Conservation (phyloP, 2,113 vertebrate species). For the Numida meleagris region DNA sequence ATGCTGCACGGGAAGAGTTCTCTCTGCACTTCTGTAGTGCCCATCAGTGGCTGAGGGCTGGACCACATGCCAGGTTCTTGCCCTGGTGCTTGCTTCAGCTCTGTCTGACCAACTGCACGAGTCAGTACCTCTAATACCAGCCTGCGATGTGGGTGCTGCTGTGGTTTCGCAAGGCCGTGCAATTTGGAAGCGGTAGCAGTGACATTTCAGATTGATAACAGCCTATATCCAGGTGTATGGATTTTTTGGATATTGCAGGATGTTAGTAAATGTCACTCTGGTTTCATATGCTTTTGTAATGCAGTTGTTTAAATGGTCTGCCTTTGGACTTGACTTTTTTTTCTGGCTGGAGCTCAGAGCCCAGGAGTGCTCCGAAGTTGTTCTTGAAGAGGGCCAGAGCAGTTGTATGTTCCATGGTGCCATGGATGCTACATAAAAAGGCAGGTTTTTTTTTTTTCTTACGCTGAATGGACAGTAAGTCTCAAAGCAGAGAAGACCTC, state of each 20-base stretch:
- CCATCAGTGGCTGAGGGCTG: background rate
- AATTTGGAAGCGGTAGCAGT: background rate
- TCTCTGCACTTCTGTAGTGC: background rate
- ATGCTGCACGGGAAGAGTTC: background rate
- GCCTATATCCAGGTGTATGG: background rate
- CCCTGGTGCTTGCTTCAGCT: background rate
- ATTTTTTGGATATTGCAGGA: background rate
- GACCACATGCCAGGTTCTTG: accelerated
- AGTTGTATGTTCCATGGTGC: background rate
- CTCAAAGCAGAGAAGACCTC: background rate
- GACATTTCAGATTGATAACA: background rate
- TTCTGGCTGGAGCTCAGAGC: background rate
- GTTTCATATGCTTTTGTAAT: background rate
- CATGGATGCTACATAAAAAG: background rate
- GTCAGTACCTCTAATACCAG: accelerated
- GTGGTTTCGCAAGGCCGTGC: background rate
- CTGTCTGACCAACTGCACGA: background rate
- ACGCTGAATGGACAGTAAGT: background rate
- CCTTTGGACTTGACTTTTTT: background rate
- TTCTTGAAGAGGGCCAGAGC: background rate
- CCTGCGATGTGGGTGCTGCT: background rate
- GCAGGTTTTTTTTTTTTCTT: background rate
- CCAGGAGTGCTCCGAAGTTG: background rate
- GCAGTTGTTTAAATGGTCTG: background rate
- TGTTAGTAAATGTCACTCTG: background rate